phyloP scores from a whole-genome alignment of 2,797 vertebrate species.

The Diglossa cyanea region DNA sequence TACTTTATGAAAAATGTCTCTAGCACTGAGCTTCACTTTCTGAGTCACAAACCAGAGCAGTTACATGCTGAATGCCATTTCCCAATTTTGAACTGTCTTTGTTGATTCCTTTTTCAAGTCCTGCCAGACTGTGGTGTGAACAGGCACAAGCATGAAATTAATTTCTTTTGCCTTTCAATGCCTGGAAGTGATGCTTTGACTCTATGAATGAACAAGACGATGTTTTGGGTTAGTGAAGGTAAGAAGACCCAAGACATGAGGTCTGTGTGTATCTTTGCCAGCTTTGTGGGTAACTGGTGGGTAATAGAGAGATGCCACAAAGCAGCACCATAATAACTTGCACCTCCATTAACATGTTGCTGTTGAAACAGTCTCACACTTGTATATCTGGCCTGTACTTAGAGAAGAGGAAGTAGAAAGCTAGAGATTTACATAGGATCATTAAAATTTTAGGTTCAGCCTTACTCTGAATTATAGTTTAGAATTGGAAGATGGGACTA shows the following conservation, averaged over 20 bases:
- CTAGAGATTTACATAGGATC: neutral
- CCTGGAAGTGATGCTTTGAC: slow-evolving; percentile 33
- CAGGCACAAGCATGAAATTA: slow-evolving; percentile 60
- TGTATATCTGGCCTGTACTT: neutral
- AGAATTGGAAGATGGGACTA: neutral
- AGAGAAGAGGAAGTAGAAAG: neutral
- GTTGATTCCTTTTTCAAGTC: slow-evolving; percentile 40
- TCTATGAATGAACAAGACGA: neutral
- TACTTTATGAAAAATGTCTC: neutral
- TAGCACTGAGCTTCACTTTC: neutral
- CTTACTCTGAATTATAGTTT: neutral
- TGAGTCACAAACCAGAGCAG: neutral
- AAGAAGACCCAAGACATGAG: neutral
- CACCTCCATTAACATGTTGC: neutral
- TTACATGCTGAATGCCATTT: neutral
- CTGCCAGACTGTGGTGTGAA: slow-evolving; percentile 44
- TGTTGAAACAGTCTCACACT: neutral
- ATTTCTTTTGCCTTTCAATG: slow-evolving; percentile 27
- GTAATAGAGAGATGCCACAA: neutral
- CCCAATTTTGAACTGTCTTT: slow-evolving; percentile 30
- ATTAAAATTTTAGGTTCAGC: neutral
- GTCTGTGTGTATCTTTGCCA: neutral
- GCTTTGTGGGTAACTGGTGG: neutral
- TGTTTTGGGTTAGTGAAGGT: neutral
- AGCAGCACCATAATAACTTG: neutral